Evolutionary conservation across 2,888 invertebrate genomes (phyloP).

Genomic region (Archaeoteleia sp.): DNA sequence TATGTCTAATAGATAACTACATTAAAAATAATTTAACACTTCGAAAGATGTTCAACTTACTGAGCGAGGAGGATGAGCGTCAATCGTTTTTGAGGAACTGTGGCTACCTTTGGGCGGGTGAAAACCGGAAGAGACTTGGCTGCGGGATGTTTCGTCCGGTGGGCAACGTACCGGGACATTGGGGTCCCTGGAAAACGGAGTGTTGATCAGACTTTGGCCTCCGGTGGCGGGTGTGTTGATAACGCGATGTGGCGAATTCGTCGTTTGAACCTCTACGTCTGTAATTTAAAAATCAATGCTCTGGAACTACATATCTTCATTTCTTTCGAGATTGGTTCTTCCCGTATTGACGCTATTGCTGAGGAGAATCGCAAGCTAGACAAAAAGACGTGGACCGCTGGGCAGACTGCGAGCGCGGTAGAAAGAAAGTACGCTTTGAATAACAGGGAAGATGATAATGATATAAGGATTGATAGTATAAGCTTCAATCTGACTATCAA

Average conservation of each 20-base stretch:
- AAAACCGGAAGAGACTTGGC: slow-evolving; percentile 55
- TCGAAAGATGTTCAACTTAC: slow-evolving; percentile 61
- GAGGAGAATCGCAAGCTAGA: slow-evolving; percentile 31
- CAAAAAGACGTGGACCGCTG: slow-evolving; percentile 25
- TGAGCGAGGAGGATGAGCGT: slow-evolving; percentile 66
- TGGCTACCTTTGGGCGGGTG: slow-evolving; percentile 59
- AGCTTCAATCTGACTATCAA: no score
- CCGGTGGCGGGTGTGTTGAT: slow-evolving; percentile 61
- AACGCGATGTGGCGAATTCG: slow-evolving; percentile 72
- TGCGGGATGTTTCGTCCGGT: slow-evolving; percentile 60
- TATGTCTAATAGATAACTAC: no score
- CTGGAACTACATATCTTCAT: slow-evolving; percentile 37
- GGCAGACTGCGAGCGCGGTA: slow-evolving; percentile 23
- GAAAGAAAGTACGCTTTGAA: slow-evolving; percentile 33
- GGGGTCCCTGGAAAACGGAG: slow-evolving; percentile 73
- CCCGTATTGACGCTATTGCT: slow-evolving; percentile 17
- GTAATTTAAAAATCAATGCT: slow-evolving; percentile 59
- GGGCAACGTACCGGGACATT: slow-evolving; percentile 70
- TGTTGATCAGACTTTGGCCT: slow-evolving; percentile 73
- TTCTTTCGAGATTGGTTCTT: slow-evolving; percentile 4
- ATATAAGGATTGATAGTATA: slow-evolving; percentile 12
- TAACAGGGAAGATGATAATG: slow-evolving; percentile 20
- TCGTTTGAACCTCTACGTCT: slow-evolving; percentile 73
- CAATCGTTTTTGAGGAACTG: slow-evolving; percentile 59
- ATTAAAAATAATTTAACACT: no score